Percentiles rank a stretch among this genome's conserved stretches.
These are phyloP conservation scores for Castor canadensis DNA, from an alignment of 2,113 vertebrate genomes.

Conservation along the genomic window DNA sequence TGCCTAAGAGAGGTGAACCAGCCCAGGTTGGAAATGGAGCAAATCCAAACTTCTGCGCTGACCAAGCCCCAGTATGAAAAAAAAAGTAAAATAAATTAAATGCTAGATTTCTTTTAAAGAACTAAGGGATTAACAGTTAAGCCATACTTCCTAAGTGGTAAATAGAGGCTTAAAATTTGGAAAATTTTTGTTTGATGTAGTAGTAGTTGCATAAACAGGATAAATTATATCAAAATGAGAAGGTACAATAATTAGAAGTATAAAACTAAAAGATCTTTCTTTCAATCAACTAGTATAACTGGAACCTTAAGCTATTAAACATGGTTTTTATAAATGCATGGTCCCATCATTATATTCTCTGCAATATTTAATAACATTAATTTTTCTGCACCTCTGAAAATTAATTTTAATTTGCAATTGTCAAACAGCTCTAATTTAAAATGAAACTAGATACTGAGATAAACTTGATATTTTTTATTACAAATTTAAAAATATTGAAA, in stretches of 20 bases:
- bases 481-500: background rate
- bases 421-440: slow-evolving; percentile 60
- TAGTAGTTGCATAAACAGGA: background rate
- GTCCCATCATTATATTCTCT: background rate
- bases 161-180: slow-evolving; percentile 15
- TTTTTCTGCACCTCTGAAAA: slow-evolving; percentile 36
- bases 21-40: too few species aligned
- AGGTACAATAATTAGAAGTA: background rate
- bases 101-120: background rate
- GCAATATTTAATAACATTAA: slow-evolving; percentile 56
- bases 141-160: background rate
- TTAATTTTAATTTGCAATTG: slow-evolving; percentile 64
- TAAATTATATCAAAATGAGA: slow-evolving; percentile 46
- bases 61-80: background rate
- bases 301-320: slow-evolving; percentile 28
- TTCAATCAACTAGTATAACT: slow-evolving; percentile 53
- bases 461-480: slow-evolving; percentile 85
- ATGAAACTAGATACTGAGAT: slow-evolving; percentile 75
- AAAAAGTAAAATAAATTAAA: slow-evolving; percentile 29
- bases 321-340: slow-evolving; percentile 2
- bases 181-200: slow-evolving; percentile 11
- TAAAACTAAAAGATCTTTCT: background rate
- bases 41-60: background rate
- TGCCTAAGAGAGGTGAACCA: background rate
- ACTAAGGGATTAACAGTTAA: slow-evolving; percentile 19